These are phyloP conservation scores for Paraescarpia echinospica DNA, from an alignment of 1,140 invertebrate species.

Conservation along the genomic window DNA sequence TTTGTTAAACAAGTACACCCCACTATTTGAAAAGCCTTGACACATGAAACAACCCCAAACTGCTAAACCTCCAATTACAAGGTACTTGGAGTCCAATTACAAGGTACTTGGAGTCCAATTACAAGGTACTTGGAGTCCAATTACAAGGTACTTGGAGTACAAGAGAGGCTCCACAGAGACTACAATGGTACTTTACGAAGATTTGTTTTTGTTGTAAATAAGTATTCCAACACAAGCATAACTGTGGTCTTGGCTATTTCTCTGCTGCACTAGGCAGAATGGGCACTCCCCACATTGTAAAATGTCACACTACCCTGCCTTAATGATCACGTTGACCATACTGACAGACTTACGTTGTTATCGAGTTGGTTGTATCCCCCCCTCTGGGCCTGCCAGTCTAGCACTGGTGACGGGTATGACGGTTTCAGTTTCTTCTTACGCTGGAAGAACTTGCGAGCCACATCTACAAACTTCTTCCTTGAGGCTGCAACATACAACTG, in stretches of 20 bases:
- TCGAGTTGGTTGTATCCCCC: conserved; percentile 7
- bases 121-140: too few species aligned
- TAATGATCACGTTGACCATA: background rate
- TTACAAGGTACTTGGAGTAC: too few species aligned
- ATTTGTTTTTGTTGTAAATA: background rate
- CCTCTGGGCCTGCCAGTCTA: background rate
- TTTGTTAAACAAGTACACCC: too few species aligned
- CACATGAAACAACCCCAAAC: too few species aligned
- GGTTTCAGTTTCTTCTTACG: conserved; percentile 70
- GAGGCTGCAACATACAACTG: conserved; percentile 69
- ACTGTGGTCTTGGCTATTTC: background rate
- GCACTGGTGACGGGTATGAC: conserved; percentile 47
- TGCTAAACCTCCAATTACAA: too few species aligned
- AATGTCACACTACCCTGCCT: background rate
- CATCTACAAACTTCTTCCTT: conserved; percentile 78
- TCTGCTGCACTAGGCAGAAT: background rate
- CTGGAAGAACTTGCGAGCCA: conserved; percentile 73
- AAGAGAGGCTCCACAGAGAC: background rate
- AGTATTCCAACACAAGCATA: background rate
- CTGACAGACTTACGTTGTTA: background rate
- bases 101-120: too few species aligned
- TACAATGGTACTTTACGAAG: background rate
- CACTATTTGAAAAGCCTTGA: too few species aligned
- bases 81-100: too few species aligned
- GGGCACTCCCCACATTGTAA: background rate